Percentiles rank a stretch among this genome's conserved stretches.
These are phyloP conservation scores for Epinotia ramella DNA, from an alignment of 2,888 invertebrate genomes.

Conservation along the genomic window DNA sequence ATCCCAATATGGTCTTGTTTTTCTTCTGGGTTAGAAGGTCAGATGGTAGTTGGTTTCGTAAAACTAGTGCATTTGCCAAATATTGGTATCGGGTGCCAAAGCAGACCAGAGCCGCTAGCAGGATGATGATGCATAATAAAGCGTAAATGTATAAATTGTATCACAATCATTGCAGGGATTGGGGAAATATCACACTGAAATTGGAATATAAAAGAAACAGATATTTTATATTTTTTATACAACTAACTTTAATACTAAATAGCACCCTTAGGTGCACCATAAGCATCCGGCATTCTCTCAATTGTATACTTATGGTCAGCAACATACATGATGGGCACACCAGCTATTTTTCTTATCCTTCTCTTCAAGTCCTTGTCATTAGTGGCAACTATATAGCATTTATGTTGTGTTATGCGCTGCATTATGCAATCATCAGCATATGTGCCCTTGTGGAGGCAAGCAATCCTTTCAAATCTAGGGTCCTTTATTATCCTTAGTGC, in stretches of 20 bases:
- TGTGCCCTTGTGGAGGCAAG: slow-evolving; percentile 98
- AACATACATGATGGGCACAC: slow-evolving; percentile 99
- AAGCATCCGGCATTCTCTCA: slow-evolving; percentile 99
- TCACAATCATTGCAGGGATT: background rate
- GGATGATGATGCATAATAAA: no score
- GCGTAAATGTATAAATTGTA: no score
- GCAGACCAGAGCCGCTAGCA: no score
- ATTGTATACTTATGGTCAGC: slow-evolving; percentile 96
- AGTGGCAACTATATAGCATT: slow-evolving; percentile 99
- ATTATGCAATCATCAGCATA: slow-evolving; percentile 99
- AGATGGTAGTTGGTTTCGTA: no score
- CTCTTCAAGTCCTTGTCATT: slow-evolving; percentile 99
- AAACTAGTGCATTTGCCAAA: no score
- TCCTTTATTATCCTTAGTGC: slow-evolving; percentile 98
- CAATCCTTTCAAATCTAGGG: slow-evolving; percentile 95
- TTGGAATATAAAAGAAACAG: slow-evolving; percentile 46
- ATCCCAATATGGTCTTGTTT: no score
- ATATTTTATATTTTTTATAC: no score
- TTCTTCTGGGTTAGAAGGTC: no score
- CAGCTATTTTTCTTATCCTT: slow-evolving; percentile 98
- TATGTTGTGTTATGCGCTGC: slow-evolving; percentile 98
- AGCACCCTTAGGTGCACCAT: slow-evolving; percentile 93
- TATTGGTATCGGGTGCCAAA: no score
- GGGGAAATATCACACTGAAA: no score
- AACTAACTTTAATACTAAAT: slow-evolving; percentile 60